phyloP scores from a whole-genome alignment of 2,113 vertebrate species.

The Calcarius ornatus region DNA sequence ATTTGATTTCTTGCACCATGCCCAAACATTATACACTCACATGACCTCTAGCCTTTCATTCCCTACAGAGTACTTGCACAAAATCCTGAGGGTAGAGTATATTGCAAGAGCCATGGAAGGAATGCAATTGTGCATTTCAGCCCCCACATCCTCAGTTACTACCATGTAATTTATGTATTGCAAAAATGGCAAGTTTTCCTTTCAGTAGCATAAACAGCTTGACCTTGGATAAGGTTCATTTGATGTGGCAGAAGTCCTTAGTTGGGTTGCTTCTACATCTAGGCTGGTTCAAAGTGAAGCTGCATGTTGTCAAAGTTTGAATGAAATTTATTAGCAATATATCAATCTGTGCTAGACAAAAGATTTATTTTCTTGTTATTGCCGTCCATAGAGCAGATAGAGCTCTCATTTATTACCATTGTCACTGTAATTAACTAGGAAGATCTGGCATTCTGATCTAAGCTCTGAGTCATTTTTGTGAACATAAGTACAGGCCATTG shows the following conservation, averaged over 20 bases:
- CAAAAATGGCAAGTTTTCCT: conserved; percentile 30
- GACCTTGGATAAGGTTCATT: neutral
- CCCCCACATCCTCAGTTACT: neutral
- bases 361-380: conserved; percentile 6
- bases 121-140: conserved; percentile 25
- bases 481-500: neutral
- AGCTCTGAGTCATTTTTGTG: neutral
- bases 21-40: neutral
- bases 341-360: neutral
- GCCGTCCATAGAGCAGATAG: neutral
- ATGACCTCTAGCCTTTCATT: conserved; percentile 37
- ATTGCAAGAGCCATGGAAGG: conserved; percentile 34
- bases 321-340: neutral
- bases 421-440: conserved; percentile 18
- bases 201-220: conserved; percentile 7
- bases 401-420: neutral
- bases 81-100: conserved; percentile 30
- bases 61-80: conserved; percentile 23
- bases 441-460: conserved; percentile 1
- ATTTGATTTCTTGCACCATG: conserved; percentile 4
- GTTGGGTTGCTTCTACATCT: neutral
- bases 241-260: neutral
- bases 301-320: neutral
- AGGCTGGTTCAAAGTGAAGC: neutral
- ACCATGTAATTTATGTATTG: conserved; percentile 37